Conservation (phyloP, 2,888 invertebrate genomes). For the Volucella zonaria region DNA sequence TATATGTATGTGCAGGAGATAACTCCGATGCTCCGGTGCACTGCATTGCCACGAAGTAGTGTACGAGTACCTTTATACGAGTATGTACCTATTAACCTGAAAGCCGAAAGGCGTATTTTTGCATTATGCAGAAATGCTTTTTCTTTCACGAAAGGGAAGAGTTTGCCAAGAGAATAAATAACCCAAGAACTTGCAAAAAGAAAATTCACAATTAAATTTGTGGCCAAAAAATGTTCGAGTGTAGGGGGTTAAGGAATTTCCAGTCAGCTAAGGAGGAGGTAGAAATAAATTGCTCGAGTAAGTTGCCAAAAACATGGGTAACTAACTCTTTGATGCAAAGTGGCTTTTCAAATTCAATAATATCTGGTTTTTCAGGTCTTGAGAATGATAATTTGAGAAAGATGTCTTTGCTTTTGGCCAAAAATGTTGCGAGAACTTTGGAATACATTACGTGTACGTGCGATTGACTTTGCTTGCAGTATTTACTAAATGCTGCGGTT, state of each 20-base stretch:
- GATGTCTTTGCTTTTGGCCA: neutral
- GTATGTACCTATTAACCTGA: conserved; percentile 57
- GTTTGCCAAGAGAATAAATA: conserved; percentile 35
- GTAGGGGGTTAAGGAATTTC: conserved; percentile 2
- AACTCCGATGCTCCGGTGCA: neutral
- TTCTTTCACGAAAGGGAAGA: conserved; percentile 54
- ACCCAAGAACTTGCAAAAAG: conserved; percentile 18
- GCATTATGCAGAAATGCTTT: conserved; percentile 37
- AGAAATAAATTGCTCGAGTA: conserved; percentile 18
- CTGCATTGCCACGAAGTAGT: conserved; percentile 17
- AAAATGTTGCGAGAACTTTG: no score
- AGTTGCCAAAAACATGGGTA: conserved; percentile 47
- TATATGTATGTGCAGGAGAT: neutral
- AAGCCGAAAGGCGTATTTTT: conserved; percentile 56
- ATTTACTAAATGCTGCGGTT: no score
- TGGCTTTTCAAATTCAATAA: conserved; percentile 27
- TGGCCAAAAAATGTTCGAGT: conserved; percentile 43
- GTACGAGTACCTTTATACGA: conserved; percentile 17
- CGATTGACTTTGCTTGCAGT: no score
- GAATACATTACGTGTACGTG: no score
- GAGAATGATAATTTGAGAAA: conserved; percentile 1
- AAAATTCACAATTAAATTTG: conserved; percentile 57
- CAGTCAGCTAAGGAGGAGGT: neutral
- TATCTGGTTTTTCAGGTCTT: conserved; percentile 2
- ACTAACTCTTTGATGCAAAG: conserved; percentile 20